phyloP scores from a whole-genome alignment of 2,113 vertebrate genomes.

The Setophaga kirtlandii region DNA sequence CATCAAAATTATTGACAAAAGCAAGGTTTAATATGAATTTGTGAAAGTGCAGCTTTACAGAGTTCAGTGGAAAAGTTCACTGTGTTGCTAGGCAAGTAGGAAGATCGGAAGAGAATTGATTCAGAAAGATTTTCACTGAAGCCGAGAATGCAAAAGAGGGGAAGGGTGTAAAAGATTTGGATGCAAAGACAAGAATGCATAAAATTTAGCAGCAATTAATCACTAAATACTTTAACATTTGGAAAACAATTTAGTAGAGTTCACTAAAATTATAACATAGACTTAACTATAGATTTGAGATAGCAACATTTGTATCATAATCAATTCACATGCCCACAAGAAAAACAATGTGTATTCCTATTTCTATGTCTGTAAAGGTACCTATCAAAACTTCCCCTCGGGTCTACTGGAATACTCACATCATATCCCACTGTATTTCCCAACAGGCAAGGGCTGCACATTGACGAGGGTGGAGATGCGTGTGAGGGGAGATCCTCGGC shows the following conservation, averaged over 20 bases:
- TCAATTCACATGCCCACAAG: neutral
- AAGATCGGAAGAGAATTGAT: neutral
- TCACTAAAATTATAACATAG: neutral
- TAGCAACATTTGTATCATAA: neutral
- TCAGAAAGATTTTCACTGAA: neutral
- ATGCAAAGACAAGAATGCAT: neutral
- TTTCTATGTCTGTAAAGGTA: neutral
- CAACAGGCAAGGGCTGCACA: accelerated
- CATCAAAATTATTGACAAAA: neutral
- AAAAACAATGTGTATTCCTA: neutral
- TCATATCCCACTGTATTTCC: neutral
- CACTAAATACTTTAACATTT: neutral
- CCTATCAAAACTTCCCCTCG: neutral
- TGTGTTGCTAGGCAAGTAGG: neutral
- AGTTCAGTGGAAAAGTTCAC: neutral
- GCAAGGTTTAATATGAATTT: neutral
- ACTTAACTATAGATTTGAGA: neutral
- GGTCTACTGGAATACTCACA: neutral
- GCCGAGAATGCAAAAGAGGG: neutral
- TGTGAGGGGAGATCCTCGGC: neutral
- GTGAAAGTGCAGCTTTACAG: neutral
- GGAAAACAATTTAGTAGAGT: neutral
- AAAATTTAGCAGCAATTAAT: neutral
- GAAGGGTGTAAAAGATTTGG: neutral
- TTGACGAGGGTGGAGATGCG: neutral